Evolutionary conservation across 2,797 vertebrate genomes (phyloP), one percentile per base, ranked within the genome.

Genomic region (Pygocentrus nattereri): DNA sequence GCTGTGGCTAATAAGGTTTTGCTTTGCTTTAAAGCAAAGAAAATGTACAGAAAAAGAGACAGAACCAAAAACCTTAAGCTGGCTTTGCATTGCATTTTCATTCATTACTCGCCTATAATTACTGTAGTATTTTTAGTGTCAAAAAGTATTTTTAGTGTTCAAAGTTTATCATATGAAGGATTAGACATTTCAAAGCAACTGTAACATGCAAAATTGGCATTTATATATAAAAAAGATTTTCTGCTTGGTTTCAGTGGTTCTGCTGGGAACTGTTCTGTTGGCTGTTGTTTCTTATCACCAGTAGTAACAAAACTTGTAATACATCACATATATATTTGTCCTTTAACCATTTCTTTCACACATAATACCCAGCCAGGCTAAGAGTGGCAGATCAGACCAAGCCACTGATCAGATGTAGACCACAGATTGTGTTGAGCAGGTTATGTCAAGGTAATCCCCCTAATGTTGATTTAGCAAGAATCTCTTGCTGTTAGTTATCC

Each of bases 341-440:
- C 6, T 69, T 49, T 49, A 4, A 49, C 16, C 67, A 15, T 13
- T 25, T 25, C 27, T 25, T 44, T 49, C 23, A 27, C 13, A 1
- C 41, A 27, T 69, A 52, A 19, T 21, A 21, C 47, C 52, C 27
- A n/a, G 21, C 23, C 21, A 38, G 71, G 31, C 12, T 58, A 19
- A 41, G 52, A 54, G 18, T 52, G 47, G 52, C 31, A 30, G 38
- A 69, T 58, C 72, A 61, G 62, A 50, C 52, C 62, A 80, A 78
- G 74, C 79, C 41, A 58, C 59, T 74, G 61, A 76, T 73, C 74
- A 81, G 59, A 82, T 77, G 67, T 78, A 65, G 62, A 78, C 77
- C 79, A 65, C 83, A 78, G 78, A 84, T 81, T 84, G 61, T 74
- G 54, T 73, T 71, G 80, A 62, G 41, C 73, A 59, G 54, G 74